Conservation (phyloP, 1,140 invertebrate species). For the Ylistrum balloti region DNA sequence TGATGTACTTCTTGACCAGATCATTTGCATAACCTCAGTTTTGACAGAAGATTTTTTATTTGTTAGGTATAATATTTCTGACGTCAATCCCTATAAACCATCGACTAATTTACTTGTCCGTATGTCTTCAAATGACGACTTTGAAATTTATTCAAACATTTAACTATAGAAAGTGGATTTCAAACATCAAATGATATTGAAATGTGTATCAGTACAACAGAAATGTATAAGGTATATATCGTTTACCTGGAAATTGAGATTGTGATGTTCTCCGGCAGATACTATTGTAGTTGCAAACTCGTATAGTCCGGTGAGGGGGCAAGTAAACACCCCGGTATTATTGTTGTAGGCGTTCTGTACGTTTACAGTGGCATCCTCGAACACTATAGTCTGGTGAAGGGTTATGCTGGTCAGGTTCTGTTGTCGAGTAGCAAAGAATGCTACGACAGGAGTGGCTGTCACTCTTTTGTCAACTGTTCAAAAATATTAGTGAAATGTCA, state of each 20-base stretch:
- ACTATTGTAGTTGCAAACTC: neutral
- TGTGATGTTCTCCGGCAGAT: neutral
- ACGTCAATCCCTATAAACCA: no score
- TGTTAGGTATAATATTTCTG: no score
- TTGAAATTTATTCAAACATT: no score
- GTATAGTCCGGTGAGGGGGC: neutral
- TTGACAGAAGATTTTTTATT: no score
- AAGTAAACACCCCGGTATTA: neutral
- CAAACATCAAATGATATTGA: no score
- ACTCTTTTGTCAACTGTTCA: neutral
- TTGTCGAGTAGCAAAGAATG: neutral
- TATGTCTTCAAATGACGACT: no score
- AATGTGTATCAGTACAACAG: no score
- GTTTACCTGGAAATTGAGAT: constrained; percentile 2
- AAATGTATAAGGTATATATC: no score
- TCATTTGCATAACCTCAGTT: no score
- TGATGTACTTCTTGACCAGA: no score
- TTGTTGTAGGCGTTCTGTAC: neutral
- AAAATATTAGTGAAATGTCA: neutral
- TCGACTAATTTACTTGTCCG: no score
- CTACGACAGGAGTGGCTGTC: neutral
- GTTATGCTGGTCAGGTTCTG: neutral
- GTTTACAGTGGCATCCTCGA: neutral
- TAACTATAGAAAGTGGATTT: no score
- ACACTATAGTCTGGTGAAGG: neutral